Evolutionary conservation across 2,888 invertebrate species (phyloP).

Genomic region (Parnassius glacialis): DNA sequence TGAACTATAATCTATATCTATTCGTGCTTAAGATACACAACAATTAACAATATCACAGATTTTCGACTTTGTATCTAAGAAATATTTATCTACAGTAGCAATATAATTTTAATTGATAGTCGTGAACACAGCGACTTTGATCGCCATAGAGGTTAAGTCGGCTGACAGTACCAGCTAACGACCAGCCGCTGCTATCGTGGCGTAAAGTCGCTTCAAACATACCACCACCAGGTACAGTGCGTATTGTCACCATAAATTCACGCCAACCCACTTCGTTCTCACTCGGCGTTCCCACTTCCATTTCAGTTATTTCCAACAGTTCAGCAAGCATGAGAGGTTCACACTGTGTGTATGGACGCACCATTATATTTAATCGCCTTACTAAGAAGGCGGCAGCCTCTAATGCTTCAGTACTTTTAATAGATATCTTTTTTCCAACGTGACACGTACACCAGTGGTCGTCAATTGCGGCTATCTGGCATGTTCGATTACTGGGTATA

Average conservation of each 20-base stretch:
- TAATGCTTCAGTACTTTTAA: constrained; percentile 75
- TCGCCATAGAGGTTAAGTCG: constrained; percentile 90
- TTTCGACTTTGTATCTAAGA: constrained; percentile 29
- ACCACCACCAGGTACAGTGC: constrained; percentile 84
- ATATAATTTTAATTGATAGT: constrained; percentile 88
- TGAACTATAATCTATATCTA: constrained; percentile 6
- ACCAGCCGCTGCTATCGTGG: constrained; percentile 51
- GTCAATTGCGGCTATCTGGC: constrained; percentile 87
- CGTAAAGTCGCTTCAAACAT: constrained; percentile 90
- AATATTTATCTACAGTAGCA: constrained; percentile 82
- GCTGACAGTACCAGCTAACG: constrained; percentile 86
- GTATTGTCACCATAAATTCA: constrained; percentile 83
- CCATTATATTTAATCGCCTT: constrained; percentile 82
- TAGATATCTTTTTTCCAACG: constrained; percentile 79
- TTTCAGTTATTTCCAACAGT: constrained; percentile 85
- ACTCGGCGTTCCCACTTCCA: constrained; percentile 64
- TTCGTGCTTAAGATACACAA: constrained; percentile 15
- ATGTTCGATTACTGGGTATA: constrained; percentile 87
- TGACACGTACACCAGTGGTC: constrained; percentile 95
- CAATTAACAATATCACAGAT: constrained; percentile 33
- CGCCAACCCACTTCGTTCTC: constrained; percentile 67
- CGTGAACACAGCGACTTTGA: constrained; percentile 88
- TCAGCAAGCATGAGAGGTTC: constrained; percentile 81
- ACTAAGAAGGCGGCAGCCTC: constrained; percentile 83
- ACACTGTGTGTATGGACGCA: constrained; percentile 84